Evolutionary conservation across 1,140 invertebrate genomes (phyloP), one percentile per base, ranked within the genome.

Genomic region (Metopolophium dirhodum): DNA sequence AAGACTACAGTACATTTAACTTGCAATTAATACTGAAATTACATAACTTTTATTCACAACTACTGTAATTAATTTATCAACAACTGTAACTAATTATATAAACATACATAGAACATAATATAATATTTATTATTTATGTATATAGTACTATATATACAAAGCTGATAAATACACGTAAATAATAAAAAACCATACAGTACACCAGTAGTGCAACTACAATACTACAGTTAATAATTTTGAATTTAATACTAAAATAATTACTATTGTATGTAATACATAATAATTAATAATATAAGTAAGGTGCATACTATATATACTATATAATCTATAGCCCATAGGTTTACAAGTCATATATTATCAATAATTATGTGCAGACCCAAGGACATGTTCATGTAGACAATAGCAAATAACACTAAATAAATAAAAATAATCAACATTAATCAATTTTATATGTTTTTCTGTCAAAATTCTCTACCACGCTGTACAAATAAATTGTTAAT

Each of bases 21-120:
- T 23, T 35, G 77, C 14, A n/a, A 54, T 54, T 54, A 68, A 68
- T 68, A n/a, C 61, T 68, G 30, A 68, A 68, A 68, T 68, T 68
- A 68, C 61, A n/a, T n/a, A n/a, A n/a, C 11, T 68, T 83, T 85
- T 45, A 85, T 85, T 45, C 82, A 85, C 37, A 85, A 85, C 30
- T 68, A 68, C 82, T 41, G 8, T 85, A 45, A 85, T 85, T 85
- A 85, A 85, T 85, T 41, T 85, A 41, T 41, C 37, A 85, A 85
- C 82, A 45, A 85, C 37, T 85, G 37, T 85, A 85, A 41, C 22
- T 41, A 45, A 85, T 85, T 85, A 26, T 41, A 41, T 45, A 85
- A 85, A 41, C 37, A 45, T 11, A 85, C 82, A 45, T 85, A 45
- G 3, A 45, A 83, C 20, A 37, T 83, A 37, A 22, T 20, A 20